phyloP scores from a whole-genome alignment of 2,888 invertebrate species.

The Anoncus sp. region DNA sequence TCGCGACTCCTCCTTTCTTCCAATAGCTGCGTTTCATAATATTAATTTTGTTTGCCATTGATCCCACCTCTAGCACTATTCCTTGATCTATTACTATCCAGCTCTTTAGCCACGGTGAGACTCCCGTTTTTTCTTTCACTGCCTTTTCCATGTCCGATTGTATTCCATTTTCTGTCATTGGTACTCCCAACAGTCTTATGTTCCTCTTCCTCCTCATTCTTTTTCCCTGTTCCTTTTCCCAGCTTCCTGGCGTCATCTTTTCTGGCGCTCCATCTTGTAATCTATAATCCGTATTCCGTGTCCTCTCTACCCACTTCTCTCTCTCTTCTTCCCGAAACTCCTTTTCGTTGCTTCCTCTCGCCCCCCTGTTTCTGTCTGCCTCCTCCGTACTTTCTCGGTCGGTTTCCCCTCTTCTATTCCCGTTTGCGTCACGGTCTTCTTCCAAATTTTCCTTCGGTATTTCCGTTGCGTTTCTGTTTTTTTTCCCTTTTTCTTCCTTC shows the following conservation, averaged over 20 bases:
- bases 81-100: background rate
- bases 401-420: too few relatives aligned
- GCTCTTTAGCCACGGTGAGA: background rate
- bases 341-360: too few relatives aligned
- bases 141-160: background rate
- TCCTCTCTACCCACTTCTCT: too few relatives aligned
- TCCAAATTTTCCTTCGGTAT: too few relatives aligned
- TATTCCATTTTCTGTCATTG: background rate
- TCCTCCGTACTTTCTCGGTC: too few relatives aligned
- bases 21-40: constrained; percentile 6
- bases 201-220: constrained; percentile 11
- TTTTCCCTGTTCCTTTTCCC: too few relatives aligned
- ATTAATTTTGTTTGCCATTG: constrained; percentile 2
- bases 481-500: background rate
- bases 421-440: too few relatives aligned
- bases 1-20: background rate
- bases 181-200: background rate
- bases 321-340: too few relatives aligned
- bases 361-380: too few relatives aligned
- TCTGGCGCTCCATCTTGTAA: too few relatives aligned
- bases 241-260: too few relatives aligned
- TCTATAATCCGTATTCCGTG: too few relatives aligned
- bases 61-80: background rate
- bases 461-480: background rate
- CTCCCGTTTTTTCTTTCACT: constrained; percentile 2